phyloP scores from a whole-genome alignment of 2,888 invertebrate genomes.

The Gisinianus flammeolus region DNA sequence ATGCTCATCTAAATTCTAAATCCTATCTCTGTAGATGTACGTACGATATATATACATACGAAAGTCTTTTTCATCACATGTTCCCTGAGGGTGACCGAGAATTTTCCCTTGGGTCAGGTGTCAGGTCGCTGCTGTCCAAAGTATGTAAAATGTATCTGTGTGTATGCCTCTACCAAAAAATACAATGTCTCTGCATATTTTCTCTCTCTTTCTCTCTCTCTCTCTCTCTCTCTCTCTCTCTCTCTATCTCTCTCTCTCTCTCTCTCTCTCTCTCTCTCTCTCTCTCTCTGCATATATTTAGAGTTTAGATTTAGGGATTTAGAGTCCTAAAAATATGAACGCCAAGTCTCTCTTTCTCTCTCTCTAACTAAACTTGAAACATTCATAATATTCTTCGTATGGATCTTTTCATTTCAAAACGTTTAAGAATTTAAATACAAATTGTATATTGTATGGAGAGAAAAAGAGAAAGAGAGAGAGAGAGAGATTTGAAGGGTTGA shows the following conservation, averaged over 20 bases:
- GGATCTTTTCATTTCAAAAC: background rate
- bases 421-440: background rate
- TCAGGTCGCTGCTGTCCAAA: constrained; percentile 24
- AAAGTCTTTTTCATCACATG: background rate
- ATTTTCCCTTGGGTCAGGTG: constrained; percentile 34
- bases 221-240: too few relatives aligned
- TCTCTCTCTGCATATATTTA: too few relatives aligned
- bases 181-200: background rate
- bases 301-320: too few relatives aligned
- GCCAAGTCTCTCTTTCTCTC: background rate
- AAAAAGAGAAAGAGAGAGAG: background rate
- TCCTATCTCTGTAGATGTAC: background rate
- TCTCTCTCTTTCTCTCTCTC: background rate
- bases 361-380: too few relatives aligned
- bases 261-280: too few relatives aligned
- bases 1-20: background rate
- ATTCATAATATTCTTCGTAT: too few relatives aligned
- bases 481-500: background rate
- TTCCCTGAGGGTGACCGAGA: constrained; percentile 36
- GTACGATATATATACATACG: background rate
- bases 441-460: background rate
- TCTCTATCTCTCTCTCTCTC: too few relatives aligned
- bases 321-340: too few relatives aligned
- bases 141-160: background rate
- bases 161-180: background rate